These are phyloP conservation scores for Myzus persicae DNA, from an alignment of 1,140 invertebrate genomes.

Conservation along the genomic window DNA sequence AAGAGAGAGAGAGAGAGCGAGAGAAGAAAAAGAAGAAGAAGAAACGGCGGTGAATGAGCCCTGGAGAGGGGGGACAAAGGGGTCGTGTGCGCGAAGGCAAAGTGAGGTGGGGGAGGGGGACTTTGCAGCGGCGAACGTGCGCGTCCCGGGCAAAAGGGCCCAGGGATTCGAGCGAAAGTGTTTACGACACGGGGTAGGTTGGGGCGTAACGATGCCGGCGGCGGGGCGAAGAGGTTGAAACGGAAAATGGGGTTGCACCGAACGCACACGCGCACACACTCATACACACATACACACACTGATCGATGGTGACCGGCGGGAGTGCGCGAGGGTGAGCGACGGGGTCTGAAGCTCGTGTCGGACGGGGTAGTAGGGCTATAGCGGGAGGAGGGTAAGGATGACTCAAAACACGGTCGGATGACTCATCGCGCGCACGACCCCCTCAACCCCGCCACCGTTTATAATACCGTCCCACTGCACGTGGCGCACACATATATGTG, in stretches of 20 bases:
- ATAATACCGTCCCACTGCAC: constrained; percentile 22
- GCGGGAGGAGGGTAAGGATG: background rate
- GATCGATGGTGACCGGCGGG: constrained; percentile 56
- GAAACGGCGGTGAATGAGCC: background rate
- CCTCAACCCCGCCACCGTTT: constrained; percentile 12
- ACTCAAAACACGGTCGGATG: constrained; percentile 58
- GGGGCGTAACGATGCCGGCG: background rate
- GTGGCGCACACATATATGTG: constrained; percentile 2
- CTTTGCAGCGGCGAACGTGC: constrained; percentile 54
- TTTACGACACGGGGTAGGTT: constrained; percentile 42
- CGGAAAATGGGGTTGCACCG: constrained; percentile 58
- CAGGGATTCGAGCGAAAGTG: constrained; percentile 59
- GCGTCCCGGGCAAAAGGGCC: constrained; percentile 56
- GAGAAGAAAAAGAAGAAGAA: background rate
- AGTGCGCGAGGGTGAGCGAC: background rate
- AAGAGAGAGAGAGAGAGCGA: background rate
- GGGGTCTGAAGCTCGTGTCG: background rate
- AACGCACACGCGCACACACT: background rate
- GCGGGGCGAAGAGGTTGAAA: constrained; percentile 50
- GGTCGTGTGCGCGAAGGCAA: background rate
- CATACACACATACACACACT: constrained; percentile 44
- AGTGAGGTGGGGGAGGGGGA: background rate
- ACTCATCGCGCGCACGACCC: constrained; percentile 52
- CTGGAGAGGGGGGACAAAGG: background rate
- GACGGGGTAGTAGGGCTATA: background rate